phyloP scores from a whole-genome alignment of 1,140 invertebrate genomes.

The Anastrepha obliqua region DNA sequence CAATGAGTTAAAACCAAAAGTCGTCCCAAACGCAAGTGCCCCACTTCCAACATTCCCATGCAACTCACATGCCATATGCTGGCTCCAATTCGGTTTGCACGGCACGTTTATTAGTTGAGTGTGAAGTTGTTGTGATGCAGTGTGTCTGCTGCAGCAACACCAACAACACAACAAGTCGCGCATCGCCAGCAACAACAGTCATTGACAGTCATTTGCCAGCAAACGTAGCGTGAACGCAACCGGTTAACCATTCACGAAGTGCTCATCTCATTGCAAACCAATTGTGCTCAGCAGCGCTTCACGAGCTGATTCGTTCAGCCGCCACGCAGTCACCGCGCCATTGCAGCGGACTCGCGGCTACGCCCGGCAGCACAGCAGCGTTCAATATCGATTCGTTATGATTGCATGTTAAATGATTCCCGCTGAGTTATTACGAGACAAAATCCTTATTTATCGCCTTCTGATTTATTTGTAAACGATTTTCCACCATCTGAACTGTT shows the following conservation, averaged over 20 bases:
- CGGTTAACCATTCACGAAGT: too few species aligned
- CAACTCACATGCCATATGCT: too few species aligned
- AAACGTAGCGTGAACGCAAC: too few species aligned
- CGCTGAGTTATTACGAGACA: constrained; percentile 75
- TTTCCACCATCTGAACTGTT: constrained; percentile 58
- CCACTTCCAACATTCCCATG: too few species aligned
- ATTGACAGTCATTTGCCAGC: too few species aligned
- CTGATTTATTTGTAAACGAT: constrained; percentile 75
- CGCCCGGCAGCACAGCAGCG: constrained; percentile 61
- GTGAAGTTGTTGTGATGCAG: background rate
- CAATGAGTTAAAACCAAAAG: too few species aligned
- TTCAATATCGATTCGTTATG: constrained; percentile 74
- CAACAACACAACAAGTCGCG: background rate
- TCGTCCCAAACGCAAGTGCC: too few species aligned
- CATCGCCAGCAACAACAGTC: background rate
- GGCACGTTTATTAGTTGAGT: too few species aligned
- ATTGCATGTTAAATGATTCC: constrained; percentile 74
- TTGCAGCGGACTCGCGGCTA: background rate
- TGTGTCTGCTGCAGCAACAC: background rate
- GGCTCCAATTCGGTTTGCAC: too few species aligned
- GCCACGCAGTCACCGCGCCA: too few species aligned
- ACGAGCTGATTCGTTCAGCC: background rate
- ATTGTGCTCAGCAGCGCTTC: background rate
- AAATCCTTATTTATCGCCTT: constrained; percentile 75
- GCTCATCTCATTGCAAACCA: too few species aligned